Percentiles rank a stretch among this genome's conserved stretches.
These are phyloP conservation scores for Rhamnusium bicolor DNA, from an alignment of 2,888 invertebrate genomes.

Conservation along the genomic window DNA sequence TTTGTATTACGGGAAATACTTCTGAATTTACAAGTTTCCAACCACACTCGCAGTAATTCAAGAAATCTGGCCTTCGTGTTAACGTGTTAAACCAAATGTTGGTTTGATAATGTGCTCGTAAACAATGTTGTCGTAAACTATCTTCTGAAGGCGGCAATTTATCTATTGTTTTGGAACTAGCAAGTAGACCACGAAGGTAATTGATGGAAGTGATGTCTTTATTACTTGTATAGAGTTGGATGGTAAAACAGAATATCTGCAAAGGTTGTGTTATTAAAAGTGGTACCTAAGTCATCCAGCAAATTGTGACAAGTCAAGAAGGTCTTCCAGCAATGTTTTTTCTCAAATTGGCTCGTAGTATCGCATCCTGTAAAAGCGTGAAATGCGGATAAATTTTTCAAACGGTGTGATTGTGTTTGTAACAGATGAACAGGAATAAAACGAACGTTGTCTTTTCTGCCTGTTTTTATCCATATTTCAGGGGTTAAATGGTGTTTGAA, in stretches of 20 bases:
- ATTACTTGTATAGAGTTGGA: conserved; percentile 1
- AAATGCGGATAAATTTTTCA: neutral
- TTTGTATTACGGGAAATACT: neutral
- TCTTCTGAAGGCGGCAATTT: conserved; percentile 3
- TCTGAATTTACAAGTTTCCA: neutral
- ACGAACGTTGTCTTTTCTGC: neutral
- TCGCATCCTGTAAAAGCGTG: neutral
- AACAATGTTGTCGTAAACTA: conserved; percentile 5
- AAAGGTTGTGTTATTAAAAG: conserved; percentile 1
- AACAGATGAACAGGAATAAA: neutral
- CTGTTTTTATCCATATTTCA: neutral
- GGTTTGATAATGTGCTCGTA: neutral
- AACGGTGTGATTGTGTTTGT: neutral
- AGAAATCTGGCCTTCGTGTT: neutral
- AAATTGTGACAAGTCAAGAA: neutral
- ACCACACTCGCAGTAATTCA: neutral
- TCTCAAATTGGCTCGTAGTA: neutral
- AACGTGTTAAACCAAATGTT: neutral
- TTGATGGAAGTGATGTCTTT: neutral
- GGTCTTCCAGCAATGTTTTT: neutral
- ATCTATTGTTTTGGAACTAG: conserved; percentile 2
- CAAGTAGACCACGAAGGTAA: neutral
- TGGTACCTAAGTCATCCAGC: neutral
- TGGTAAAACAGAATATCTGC: neutral
- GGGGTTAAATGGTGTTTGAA: neutral